Conservation (phyloP, 2,888 invertebrate species). For the Acanthococcus lagerstroemiae region DNA sequence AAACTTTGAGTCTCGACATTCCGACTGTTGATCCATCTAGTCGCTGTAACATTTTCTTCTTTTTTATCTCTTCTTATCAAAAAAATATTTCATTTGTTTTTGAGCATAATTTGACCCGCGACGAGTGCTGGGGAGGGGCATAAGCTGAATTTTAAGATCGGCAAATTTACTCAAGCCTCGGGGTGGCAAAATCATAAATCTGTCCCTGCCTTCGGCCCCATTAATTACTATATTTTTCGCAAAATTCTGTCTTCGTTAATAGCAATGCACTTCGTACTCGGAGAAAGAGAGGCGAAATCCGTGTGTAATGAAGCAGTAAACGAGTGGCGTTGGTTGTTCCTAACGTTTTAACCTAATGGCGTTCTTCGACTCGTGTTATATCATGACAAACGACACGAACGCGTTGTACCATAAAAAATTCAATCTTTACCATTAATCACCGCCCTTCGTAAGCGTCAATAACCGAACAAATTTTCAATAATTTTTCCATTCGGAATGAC, state of each 20-base stretch:
- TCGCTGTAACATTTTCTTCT: too few species aligned
- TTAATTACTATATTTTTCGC: background rate
- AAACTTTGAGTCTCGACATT: too few species aligned
- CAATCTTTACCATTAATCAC: conserved; percentile 25
- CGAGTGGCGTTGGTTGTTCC: conserved; percentile 5
- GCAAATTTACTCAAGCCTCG: too few species aligned
- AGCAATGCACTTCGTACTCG: background rate
- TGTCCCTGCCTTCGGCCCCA: background rate
- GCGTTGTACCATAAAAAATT: conserved; percentile 25
- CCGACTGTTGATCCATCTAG: too few species aligned
- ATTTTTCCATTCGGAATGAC: conserved; percentile 19
- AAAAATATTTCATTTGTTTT: too few species aligned
- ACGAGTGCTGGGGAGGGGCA: too few species aligned
- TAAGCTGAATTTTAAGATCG: too few species aligned
- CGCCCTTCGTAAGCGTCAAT: conserved; percentile 21
- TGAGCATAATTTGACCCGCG: too few species aligned
- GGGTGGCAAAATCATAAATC: too few species aligned
- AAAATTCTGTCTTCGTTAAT: background rate
- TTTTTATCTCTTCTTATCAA: too few species aligned
- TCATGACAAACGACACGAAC: conserved; percentile 27
- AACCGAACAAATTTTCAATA: conserved; percentile 27
- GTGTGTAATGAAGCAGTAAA: conserved; percentile 29
- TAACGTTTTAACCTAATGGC: background rate
- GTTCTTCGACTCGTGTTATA: conserved; percentile 6
- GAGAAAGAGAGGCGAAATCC: conserved; percentile 9